A percentile compares a stretch with the other conserved stretches of the same genome.
Evolutionary conservation across 2,797 vertebrate species (phyloP).

Genomic region (Molossus molossus): DNA sequence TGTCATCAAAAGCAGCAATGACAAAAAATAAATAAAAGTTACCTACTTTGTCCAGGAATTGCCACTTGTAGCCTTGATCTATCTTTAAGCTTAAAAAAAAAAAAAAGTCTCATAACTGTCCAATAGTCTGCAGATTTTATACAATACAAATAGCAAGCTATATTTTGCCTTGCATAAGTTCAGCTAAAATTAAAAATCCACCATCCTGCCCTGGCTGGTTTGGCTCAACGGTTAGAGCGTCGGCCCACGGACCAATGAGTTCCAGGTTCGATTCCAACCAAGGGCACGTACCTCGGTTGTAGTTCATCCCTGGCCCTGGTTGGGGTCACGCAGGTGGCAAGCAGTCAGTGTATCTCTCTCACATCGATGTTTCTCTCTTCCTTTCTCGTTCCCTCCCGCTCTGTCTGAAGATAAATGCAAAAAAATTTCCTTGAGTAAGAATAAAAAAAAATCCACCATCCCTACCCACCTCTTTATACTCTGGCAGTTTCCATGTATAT

Average conservation of each 20-base stretch:
- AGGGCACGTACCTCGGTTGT: no score
- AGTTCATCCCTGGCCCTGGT: no score
- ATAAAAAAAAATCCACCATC: no score
- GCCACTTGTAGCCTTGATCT: slow-evolving; percentile 39
- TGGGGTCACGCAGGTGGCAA: no score
- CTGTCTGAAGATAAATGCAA: no score
- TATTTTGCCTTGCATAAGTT: slow-evolving; percentile 15
- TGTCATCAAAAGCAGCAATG: slow-evolving; percentile 67
- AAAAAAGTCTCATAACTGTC: not conserved
- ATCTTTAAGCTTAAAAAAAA: slow-evolving; percentile 56
- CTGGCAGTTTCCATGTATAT: not conserved
- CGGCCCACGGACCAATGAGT: no score
- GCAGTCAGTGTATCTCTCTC: no score
- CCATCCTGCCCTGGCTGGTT: not conserved
- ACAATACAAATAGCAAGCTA: slow-evolving; percentile 52
- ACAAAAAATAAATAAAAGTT: slow-evolving; percentile 13
- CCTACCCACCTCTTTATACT: not conserved
- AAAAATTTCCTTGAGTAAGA: no score
- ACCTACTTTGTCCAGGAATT: slow-evolving; percentile 24
- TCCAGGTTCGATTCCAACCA: no score
- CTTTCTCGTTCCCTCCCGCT: no score
- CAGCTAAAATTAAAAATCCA: slow-evolving; percentile 55
- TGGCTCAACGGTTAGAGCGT: no score
- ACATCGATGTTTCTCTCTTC: no score
- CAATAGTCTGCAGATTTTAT: not conserved